Base-by-base conservation (phyloP, 1,140 invertebrate species). In the Caenorhabditis remanei region DNA sequence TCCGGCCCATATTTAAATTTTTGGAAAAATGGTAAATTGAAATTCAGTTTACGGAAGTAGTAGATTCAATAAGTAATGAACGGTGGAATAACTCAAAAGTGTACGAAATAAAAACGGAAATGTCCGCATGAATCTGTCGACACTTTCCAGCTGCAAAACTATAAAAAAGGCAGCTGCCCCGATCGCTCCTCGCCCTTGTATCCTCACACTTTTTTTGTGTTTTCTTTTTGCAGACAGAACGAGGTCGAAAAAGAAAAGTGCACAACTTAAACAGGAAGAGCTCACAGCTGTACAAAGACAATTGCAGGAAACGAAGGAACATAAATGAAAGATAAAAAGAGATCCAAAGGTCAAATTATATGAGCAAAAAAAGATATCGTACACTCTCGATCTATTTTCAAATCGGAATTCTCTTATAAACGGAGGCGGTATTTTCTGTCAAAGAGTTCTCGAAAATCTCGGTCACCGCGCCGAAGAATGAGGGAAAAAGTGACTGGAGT, bases 171-270 rank as follows among this genome's bases (percentile, higher is more conserved):
- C 71, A 79, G 71, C 71, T 79, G 71, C 46, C 43, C 24, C 63
- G 14, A 46, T 46, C 43, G 65, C 65, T 48, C 19, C 46, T 50
- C 71, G 71, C 53, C n/a, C 71, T 13, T 50, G 71, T 79, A 79
- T 50, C 46, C 71, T 50, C 71, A 79, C 71, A 79, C 71, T 79
- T 79, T 79, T 50, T 71, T 43, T 71, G 61, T 79, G 71, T 79
- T 79, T 41, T 13, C n/a, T 43, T 71, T 50, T 50, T 79, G 71
- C 71, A 79, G 71, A 50, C 50, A 79, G 24, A 48, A 24, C 11
- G 9, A 43, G 16, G 24, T 7, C n/a, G 46, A 21, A 24, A 16
- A 11, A 46, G 14, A 24, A 11, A 71, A 53, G 71, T 79, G 65
- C 40, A 71, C 13, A 46, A 71, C 40, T 19, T 46, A 41, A 79